Evolutionary conservation across 2,113 vertebrate species (phyloP).

Genomic region (Gopherus evgoodei): DNA sequence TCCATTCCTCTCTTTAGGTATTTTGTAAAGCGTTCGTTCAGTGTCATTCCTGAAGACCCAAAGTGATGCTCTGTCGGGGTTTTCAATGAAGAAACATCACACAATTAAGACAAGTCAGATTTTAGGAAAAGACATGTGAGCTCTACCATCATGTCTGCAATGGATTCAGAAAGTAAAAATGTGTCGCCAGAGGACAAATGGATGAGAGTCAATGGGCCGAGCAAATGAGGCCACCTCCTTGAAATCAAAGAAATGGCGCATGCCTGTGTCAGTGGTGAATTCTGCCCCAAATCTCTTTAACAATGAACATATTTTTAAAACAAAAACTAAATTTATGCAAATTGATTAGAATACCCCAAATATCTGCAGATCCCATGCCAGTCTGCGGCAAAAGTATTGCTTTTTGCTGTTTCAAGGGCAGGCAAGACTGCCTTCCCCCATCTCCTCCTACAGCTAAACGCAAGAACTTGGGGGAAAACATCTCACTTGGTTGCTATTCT

Average conservation of each 20-base stretch:
- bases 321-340: neutral
- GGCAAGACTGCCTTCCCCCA: neutral
- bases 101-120: neutral
- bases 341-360: neutral
- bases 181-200: neutral
- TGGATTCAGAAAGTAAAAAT: neutral
- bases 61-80: slow-evolving; percentile 92
- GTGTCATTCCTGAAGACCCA: slow-evolving; percentile 91
- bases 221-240: neutral
- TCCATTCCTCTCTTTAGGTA: slow-evolving; percentile 96
- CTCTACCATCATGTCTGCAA: neutral
- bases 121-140: neutral
- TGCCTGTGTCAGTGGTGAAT: neutral
- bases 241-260: neutral
- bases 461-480: neutral
- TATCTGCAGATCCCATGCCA: neutral
- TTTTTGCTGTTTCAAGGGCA: neutral
- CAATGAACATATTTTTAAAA: neutral
- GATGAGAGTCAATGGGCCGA: fast-evolving
- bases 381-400: neutral
- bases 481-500: neutral
- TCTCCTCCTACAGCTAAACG: neutral
- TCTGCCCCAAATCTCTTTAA: neutral
- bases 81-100: neutral
- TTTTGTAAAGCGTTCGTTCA: slow-evolving; percentile 96